Conservation (phyloP, 2,113 vertebrate genomes). For the Cyanistes caeruleus region DNA sequence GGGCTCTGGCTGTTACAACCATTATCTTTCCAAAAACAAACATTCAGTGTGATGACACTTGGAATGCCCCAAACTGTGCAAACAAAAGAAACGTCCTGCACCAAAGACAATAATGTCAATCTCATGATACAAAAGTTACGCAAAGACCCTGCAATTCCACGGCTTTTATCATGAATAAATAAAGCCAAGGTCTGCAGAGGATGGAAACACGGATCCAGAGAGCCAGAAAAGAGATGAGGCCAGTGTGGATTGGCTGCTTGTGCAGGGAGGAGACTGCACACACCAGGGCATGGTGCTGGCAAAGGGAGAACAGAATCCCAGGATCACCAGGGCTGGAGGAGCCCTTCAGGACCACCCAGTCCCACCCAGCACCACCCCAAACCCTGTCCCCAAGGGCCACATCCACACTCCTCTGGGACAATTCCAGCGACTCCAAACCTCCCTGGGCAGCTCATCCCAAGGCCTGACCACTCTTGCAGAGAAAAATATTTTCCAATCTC, state of each 20-base stretch:
- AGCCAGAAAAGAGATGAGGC: background rate
- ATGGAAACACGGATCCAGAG: background rate
- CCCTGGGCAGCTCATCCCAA: background rate
- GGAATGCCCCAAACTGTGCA: background rate
- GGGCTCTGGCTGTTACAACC: background rate
- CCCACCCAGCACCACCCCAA: background rate
- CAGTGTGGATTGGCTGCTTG: background rate
- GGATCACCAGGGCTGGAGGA: background rate
- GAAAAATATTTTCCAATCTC: background rate
- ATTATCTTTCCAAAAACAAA: background rate
- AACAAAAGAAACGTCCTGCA: background rate
- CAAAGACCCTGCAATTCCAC: conserved; percentile 18
- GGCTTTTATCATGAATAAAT: conserved; percentile 63
- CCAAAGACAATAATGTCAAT: background rate
- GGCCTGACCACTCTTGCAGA: background rate
- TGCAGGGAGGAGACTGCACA: background rate
- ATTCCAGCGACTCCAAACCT: fast-evolving
- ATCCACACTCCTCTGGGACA: background rate
- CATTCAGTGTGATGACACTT: background rate
- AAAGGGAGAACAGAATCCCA: background rate
- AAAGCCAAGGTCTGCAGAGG: conserved; percentile 56
- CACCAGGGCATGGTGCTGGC: background rate
- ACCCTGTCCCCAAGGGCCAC: background rate
- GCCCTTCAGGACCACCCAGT: background rate
- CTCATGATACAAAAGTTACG: background rate